Evolutionary conservation across 2,797 vertebrate genomes (phyloP).

Genomic region (Pipistrellus nathusii): DNA sequence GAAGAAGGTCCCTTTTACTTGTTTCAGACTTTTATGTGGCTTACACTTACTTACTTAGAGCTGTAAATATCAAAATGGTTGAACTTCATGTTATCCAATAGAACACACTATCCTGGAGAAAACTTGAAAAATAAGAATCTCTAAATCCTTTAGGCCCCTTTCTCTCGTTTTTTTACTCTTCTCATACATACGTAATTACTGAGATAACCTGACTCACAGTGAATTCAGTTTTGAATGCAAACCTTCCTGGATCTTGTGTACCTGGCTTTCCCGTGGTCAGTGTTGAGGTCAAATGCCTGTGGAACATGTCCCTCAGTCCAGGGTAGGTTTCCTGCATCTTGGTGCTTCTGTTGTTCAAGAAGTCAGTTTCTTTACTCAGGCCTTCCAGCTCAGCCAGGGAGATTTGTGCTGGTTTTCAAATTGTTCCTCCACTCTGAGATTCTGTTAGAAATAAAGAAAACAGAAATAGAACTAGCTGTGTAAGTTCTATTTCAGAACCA

Average conservation of each 20-base stretch:
- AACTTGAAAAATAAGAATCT: slow-evolving; percentile 7
- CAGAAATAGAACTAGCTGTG: not conserved
- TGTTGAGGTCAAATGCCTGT: not conserved
- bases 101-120: slow-evolving; percentile 1
- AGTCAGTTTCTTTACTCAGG: not conserved
- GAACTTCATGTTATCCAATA: slow-evolving; percentile 1
- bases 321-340: not conserved
- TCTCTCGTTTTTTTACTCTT: not conserved
- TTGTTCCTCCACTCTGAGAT: not conserved
- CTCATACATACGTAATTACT: not conserved
- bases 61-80: slow-evolving; percentile 6
- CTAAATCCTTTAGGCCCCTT: not conserved
- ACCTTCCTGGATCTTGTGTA: not conserved
- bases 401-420: not conserved
- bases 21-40: not conserved
- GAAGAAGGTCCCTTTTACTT: slow-evolving; percentile 1
- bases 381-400: not conserved
- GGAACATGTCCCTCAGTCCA: not conserved
- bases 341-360: not conserved
- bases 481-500: not conserved
- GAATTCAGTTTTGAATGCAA: not conserved
- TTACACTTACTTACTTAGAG: not conserved
- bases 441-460: slow-evolving; percentile 45
- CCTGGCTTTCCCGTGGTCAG: not conserved
- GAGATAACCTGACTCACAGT: not conserved